phyloP scores from a whole-genome alignment of 1,140 invertebrate species.

The Luehdorfia chinensis region DNA sequence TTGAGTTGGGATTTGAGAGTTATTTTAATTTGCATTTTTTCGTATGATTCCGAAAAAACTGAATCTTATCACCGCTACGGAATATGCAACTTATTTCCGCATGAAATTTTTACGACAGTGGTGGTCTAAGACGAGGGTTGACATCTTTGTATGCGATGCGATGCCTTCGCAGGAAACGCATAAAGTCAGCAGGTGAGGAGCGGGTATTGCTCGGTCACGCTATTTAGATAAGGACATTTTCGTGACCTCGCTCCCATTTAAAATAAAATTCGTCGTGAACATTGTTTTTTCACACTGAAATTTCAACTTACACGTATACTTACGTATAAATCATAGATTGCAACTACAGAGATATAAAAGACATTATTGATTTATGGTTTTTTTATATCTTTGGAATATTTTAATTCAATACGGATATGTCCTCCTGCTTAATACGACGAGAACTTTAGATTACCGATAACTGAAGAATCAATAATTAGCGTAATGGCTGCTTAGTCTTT shows the following conservation, averaged over 20 bases:
- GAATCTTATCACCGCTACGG: slow-evolving; percentile 24
- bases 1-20: slow-evolving; percentile 74
- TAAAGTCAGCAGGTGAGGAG: slow-evolving; percentile 55
- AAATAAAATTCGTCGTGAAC: too few relatives aligned
- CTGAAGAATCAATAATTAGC: too few relatives aligned
- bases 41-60: slow-evolving; percentile 49
- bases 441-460: too few relatives aligned
- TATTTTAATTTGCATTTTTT: slow-evolving; percentile 75
- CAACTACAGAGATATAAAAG: too few relatives aligned
- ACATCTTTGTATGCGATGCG: slow-evolving; percentile 50
- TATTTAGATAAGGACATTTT: slow-evolving; percentile 56
- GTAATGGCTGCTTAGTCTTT: too few relatives aligned
- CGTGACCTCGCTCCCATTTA: slow-evolving; percentile 38
- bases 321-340: too few relatives aligned
- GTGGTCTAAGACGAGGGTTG: slow-evolving; percentile 24
- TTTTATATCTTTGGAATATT: too few relatives aligned
- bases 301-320: not conserved
- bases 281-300: slow-evolving; percentile 15
- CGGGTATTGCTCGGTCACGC: slow-evolving; percentile 45
- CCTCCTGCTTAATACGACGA: too few relatives aligned
- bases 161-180: slow-evolving; percentile 33
- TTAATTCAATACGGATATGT: too few relatives aligned
- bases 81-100: slow-evolving; percentile 30
- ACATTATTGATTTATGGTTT: too few relatives aligned
- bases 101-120: slow-evolving; percentile 7